phyloP scores from a whole-genome alignment of 2,888 invertebrate genomes.

The Cephonodes hylas region DNA sequence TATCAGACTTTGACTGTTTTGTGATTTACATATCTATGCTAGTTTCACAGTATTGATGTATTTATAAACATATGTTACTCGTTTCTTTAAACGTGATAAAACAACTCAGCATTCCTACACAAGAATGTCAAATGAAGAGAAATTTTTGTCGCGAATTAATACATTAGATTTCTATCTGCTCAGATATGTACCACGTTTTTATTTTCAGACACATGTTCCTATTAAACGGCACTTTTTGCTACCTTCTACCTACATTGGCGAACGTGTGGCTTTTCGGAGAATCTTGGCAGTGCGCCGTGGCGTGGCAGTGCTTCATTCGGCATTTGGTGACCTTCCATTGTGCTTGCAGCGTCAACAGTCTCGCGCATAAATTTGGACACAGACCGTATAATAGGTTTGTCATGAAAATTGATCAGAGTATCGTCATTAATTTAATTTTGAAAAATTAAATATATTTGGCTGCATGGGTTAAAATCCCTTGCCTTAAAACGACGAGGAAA shows the following conservation, averaged over 20 bases:
- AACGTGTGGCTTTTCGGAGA: slow-evolving; percentile 70
- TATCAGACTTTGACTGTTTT: no score
- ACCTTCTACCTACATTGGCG: slow-evolving; percentile 20
- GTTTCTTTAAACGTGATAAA: no score
- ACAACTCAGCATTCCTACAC: no score
- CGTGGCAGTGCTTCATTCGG: slow-evolving; percentile 83
- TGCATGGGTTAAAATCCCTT: no score
- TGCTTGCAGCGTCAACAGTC: slow-evolving; percentile 83
- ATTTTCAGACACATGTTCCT: slow-evolving; percentile 15
- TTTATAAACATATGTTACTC: no score
- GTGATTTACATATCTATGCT: no score
- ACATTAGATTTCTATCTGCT: no score
- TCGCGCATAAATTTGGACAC: slow-evolving; percentile 78
- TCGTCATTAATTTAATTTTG: not conserved
- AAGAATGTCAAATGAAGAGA: no score
- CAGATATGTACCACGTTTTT: not conserved
- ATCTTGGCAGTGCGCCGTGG: slow-evolving; percentile 80
- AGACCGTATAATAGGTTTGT: slow-evolving; percentile 62
- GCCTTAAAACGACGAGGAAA: no score
- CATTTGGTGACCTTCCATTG: slow-evolving; percentile 64
- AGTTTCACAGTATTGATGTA: no score
- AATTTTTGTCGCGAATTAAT: no score
- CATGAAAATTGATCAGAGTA: not conserved
- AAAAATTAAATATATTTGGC: not conserved
- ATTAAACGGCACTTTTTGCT: slow-evolving; percentile 20